Evolutionary conservation across 1,140 invertebrate genomes (phyloP), one percentile per base, ranked within the genome.

Genomic region (Xylocopa sonorina): DNA sequence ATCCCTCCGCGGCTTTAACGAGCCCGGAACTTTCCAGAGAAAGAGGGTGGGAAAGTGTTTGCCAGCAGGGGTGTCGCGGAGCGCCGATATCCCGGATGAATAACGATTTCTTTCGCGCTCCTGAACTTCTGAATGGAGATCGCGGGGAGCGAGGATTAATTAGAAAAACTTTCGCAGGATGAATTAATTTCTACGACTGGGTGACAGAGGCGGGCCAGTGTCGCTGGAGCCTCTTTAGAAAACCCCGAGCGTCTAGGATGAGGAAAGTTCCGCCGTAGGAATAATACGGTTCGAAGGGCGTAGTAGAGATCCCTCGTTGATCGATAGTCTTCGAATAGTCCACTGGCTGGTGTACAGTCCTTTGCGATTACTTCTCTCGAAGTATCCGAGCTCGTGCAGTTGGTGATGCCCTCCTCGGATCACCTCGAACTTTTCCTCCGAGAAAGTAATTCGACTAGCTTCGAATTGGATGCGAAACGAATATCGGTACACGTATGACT

Each of bases 71-170:
- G 18, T 21, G 50, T 18, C 50, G 18, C 67, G 12, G 32, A 67
- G 48, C 48, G 50, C 5, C 32, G 34, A 46, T 66, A 34, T 21
- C 29, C n/a, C 14, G 9, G 50, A 53, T 43, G 72, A 51, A 74
- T 41, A 53, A 53, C 34, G 48, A 43, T 41, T 32, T 21, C 34
- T 43, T 43, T 16, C 16, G n/a, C n/a, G n/a, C 14, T 9, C 1
- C 3, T 4, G 3, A 57, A 16, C 9, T 58, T 7, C 34, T 21
- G 38, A 57, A 43, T 16, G 34, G 55, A n/a, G n/a, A 24, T 16
- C 43, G 7, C 21, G 18, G 7, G 38, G 29, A 69, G 27, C 14
- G 27, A 53, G 24, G 32, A 75, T 75, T 55, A 66, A 75, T 75
- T 66, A 43, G 41, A 64, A 64, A 50, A 38, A 51, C 43, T 63